Evolutionary conservation across 2,113 vertebrate genomes (phyloP).

Genomic region (Pholis gunnellus): DNA sequence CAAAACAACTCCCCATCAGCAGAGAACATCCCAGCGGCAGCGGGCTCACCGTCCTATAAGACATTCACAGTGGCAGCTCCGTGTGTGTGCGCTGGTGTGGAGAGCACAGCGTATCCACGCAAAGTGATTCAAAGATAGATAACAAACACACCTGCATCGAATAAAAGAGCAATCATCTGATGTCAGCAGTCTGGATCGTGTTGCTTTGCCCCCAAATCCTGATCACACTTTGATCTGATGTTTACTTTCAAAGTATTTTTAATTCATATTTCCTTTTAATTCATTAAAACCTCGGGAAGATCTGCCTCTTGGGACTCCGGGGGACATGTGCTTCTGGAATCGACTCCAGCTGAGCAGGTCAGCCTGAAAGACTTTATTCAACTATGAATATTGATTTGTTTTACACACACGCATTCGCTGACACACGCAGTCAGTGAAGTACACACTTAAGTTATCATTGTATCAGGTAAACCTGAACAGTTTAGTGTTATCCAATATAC

Average conservation of each 20-base stretch:
- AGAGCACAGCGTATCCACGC: too few relatives aligned
- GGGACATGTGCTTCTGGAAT: slow-evolving; percentile 90
- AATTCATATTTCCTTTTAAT: not conserved
- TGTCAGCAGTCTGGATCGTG: not conserved
- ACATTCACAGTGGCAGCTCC: not conserved
- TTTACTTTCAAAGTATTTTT: not conserved
- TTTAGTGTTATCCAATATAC: not conserved
- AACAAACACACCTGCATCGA: not conserved
- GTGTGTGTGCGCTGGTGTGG: not conserved
- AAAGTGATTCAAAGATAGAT: too few relatives aligned
- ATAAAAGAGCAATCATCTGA: not conserved
- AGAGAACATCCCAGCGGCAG: slow-evolving; percentile 87
- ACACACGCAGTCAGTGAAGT: not conserved
- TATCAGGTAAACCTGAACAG: not conserved
- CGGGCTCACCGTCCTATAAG: slow-evolving; percentile 57
- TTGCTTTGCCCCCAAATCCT: not conserved
- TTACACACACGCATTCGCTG: too few relatives aligned
- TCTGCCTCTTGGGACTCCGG: slow-evolving; percentile 90
- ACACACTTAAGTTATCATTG: not conserved
- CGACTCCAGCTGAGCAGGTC: slow-evolving; percentile 87
- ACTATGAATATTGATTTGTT: too few relatives aligned
- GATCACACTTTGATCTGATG: not conserved
- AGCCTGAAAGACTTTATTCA: slow-evolving; percentile 73
- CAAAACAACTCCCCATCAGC: slow-evolving; percentile 86
- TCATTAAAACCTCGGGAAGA: slow-evolving; percentile 92